A percentile compares a stretch with the other conserved stretches of the same genome.
phyloP scores from a whole-genome alignment of 2,888 invertebrate species.

The Zaprionus obscuricornis region DNA sequence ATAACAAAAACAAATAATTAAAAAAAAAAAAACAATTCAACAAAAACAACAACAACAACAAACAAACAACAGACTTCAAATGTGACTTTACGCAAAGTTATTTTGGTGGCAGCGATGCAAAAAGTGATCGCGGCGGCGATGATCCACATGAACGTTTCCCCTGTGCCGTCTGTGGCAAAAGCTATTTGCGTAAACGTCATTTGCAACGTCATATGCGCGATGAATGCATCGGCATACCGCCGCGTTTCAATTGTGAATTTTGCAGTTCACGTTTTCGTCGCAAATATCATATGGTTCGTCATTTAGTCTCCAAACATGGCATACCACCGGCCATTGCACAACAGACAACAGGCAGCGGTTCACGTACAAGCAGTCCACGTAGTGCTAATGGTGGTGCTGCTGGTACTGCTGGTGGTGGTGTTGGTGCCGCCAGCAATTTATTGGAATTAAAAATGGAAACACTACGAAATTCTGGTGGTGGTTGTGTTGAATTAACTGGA shows the following conservation, averaged over 20 bases:
- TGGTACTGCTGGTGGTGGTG: not conserved
- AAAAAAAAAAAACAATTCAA: slow-evolving; percentile 13
- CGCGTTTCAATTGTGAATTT: slow-evolving; percentile 84
- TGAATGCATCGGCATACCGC: slow-evolving; percentile 84
- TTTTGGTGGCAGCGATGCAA: slow-evolving; percentile 53
- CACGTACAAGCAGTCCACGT: slow-evolving; percentile 50
- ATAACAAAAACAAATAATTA: slow-evolving; percentile 15
- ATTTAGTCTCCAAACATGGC: slow-evolving; percentile 84
- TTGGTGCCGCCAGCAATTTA: too few species aligned
- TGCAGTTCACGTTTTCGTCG: slow-evolving; percentile 84
- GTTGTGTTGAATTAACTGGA: too few species aligned
- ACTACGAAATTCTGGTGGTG: too few species aligned
- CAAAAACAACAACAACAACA: slow-evolving; percentile 18
- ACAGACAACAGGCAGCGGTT: slow-evolving; percentile 69
- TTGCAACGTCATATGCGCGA: slow-evolving; percentile 85
- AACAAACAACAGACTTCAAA: slow-evolving; percentile 37
- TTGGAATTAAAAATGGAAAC: too few species aligned
- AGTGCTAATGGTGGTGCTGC: slow-evolving; percentile 4
- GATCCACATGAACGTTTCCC: slow-evolving; percentile 83
- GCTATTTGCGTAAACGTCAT: slow-evolving; percentile 86
- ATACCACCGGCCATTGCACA: slow-evolving; percentile 77
- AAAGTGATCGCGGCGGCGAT: slow-evolving; percentile 7
- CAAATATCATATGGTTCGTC: slow-evolving; percentile 85
- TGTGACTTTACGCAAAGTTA: slow-evolving; percentile 62
- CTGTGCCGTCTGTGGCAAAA: slow-evolving; percentile 85